A percentile compares a stretch with the other conserved stretches of the same genome.
Conservation (phyloP, 2,113 vertebrate genomes). For the Cettia cetti region DNA sequence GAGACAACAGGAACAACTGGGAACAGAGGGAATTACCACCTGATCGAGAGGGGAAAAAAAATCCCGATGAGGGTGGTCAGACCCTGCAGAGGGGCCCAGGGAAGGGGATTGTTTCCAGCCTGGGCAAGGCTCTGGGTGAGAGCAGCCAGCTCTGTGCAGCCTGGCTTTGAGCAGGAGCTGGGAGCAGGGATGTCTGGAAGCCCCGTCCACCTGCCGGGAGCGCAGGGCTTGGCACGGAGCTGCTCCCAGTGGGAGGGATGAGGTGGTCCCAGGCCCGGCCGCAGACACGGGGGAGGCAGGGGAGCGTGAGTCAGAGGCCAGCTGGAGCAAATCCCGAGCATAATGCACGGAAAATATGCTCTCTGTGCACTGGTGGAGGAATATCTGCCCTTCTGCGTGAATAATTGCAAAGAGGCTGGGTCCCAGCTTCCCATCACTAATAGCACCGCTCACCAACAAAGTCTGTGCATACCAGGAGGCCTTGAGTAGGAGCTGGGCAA, state of each 20-base stretch:
- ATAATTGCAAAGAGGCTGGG: background rate
- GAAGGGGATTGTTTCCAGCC: background rate
- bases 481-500: background rate
- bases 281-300: constrained; percentile 12
- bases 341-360: constrained; percentile 28
- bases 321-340: constrained; percentile 27
- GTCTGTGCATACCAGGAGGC: background rate
- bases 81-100: background rate
- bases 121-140: background rate
- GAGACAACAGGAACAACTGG: background rate
- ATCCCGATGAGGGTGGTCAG: background rate
- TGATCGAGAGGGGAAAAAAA: background rate
- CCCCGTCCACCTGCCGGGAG: background rate
- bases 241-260: background rate
- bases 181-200: background rate
- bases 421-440: background rate
- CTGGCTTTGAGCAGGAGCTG: background rate
- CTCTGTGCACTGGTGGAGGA: background rate
- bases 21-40: background rate
- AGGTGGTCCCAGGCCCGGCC: background rate
- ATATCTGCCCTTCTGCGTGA: background rate
- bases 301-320: constrained; percentile 14
- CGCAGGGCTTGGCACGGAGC: background rate
- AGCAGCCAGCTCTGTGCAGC: background rate
- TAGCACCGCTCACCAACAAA: background rate